A percentile compares a stretch with the other conserved stretches of the same genome.
Conservation (phyloP, 1,140 invertebrate species). For the Scaptomyza pallida region DNA sequence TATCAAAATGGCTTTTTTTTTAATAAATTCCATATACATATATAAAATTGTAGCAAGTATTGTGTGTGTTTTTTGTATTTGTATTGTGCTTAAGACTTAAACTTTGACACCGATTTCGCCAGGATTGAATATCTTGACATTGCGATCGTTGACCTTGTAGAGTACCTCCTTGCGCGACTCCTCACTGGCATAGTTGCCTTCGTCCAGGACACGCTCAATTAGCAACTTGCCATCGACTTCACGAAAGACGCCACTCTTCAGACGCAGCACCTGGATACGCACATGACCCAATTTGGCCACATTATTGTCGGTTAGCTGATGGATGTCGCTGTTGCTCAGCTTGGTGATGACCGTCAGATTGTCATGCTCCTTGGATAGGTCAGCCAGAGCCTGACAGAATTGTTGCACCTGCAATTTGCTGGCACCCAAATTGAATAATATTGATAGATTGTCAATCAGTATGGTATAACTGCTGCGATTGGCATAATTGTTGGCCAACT, state of each 20-base stretch:
- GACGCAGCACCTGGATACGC: slow-evolving; percentile 86
- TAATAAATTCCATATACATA: slow-evolving; percentile 61
- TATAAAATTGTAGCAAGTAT: slow-evolving; percentile 29
- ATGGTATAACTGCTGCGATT: slow-evolving; percentile 85
- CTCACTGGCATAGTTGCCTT: slow-evolving; percentile 77
- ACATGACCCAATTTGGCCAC: slow-evolving; percentile 87
- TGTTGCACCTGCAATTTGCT: slow-evolving; percentile 73
- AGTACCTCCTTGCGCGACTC: slow-evolving; percentile 85
- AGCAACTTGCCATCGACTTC: slow-evolving; percentile 88
- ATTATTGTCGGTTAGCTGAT: slow-evolving; percentile 85
- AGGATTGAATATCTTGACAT: slow-evolving; percentile 88
- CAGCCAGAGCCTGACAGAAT: slow-evolving; percentile 74
- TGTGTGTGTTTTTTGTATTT: not conserved
- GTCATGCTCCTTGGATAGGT: slow-evolving; percentile 81
- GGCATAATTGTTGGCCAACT: slow-evolving; percentile 59
- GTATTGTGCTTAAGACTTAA: slow-evolving; percentile 14
- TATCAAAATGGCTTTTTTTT: slow-evolving; percentile 65
- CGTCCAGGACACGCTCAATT: slow-evolving; percentile 84
- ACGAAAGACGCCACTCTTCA: slow-evolving; percentile 88
- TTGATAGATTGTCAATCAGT: slow-evolving; percentile 89
- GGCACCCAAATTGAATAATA: slow-evolving; percentile 87
- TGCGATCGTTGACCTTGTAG: slow-evolving; percentile 89
- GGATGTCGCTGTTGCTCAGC: slow-evolving; percentile 85
- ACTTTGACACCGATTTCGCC: slow-evolving; percentile 84
- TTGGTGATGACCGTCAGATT: slow-evolving; percentile 85